phyloP scores from a whole-genome alignment of 2,797 vertebrate genomes.

The Petrocephalus sullivani region DNA sequence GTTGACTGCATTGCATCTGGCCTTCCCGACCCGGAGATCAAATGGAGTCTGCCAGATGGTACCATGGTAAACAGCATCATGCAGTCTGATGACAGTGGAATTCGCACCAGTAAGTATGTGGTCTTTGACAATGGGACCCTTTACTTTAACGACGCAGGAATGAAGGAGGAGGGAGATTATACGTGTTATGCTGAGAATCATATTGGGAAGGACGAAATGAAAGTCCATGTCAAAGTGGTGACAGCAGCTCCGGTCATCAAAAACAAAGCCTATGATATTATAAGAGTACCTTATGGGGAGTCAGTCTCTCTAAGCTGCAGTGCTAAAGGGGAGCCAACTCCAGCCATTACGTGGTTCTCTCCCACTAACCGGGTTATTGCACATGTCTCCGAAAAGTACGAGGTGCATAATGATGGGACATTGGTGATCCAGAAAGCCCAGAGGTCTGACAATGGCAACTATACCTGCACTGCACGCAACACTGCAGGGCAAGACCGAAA shows the following conservation, averaged over 20 bases:
- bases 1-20: slow-evolving; percentile 91
- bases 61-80: slow-evolving; percentile 77
- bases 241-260: slow-evolving; percentile 63
- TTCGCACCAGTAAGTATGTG: slow-evolving; percentile 70
- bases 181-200: slow-evolving; percentile 88
- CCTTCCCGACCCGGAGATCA: slow-evolving; percentile 80
- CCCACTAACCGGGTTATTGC: slow-evolving; percentile 70
- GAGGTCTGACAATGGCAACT: slow-evolving; percentile 82
- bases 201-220: slow-evolving; percentile 87
- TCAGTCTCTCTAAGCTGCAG: slow-evolving; percentile 64
- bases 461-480: slow-evolving; percentile 77
- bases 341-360: slow-evolving; percentile 75
- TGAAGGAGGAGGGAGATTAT: slow-evolving; percentile 81
- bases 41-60: slow-evolving; percentile 86
- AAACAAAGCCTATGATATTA: slow-evolving; percentile 48
- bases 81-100: slow-evolving; percentile 58
- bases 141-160: slow-evolving; percentile 79
- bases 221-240: slow-evolving; percentile 72
- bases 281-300: slow-evolving; percentile 71
- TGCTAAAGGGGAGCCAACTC: slow-evolving; percentile 70
- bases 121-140: slow-evolving; percentile 88
- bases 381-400: slow-evolving; percentile 69
- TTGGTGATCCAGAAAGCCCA: slow-evolving; percentile 76
- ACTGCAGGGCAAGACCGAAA: slow-evolving; percentile 75
- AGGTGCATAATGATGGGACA: slow-evolving; percentile 70